These are phyloP conservation scores for Lithophane socia DNA, from an alignment of 2,888 invertebrate genomes.

Conservation along the genomic window DNA sequence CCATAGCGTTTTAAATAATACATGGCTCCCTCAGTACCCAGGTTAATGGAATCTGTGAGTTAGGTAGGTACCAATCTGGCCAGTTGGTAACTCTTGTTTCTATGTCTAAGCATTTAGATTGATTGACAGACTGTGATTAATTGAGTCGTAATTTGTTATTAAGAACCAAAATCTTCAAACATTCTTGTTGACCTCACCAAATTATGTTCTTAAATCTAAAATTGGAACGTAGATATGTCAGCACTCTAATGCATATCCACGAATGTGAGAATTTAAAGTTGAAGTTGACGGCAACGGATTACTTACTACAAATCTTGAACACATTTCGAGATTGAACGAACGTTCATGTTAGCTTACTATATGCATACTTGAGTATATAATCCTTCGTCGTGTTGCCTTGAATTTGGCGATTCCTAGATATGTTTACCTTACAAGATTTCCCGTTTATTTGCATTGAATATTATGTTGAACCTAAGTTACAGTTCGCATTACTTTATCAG, in stretches of 20 bases:
- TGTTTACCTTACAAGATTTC: conserved; percentile 1
- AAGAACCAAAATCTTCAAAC: not conserved
- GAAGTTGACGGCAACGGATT: conserved; percentile 35
- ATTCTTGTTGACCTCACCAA: conserved; percentile 1
- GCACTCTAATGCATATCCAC: conserved; percentile 16
- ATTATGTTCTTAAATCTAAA: conserved; percentile 6
- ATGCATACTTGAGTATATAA: conserved; percentile 14
- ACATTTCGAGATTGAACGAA: conserved; percentile 48
- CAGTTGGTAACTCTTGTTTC: not conserved
- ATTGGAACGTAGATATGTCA: conserved; percentile 19
- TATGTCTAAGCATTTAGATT: not conserved
- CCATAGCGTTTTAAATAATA: no score
- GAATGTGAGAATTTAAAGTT: conserved; percentile 37
- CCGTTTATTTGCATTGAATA: conserved; percentile 6
- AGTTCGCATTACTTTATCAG: not conserved
- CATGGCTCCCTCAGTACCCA: no score
- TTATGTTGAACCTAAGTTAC: not conserved
- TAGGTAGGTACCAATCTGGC: not conserved
- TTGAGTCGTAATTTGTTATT: no score
- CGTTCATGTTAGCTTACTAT: conserved; percentile 15
- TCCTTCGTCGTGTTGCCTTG: conserved; percentile 13
- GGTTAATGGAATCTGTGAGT: not conserved
- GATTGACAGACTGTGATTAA: no score
- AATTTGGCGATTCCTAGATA: conserved; percentile 12
- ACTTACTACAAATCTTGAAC: conserved; percentile 45